Evolutionary conservation across 2,113 vertebrate genomes (phyloP).

Genomic region (Naja naja): DNA sequence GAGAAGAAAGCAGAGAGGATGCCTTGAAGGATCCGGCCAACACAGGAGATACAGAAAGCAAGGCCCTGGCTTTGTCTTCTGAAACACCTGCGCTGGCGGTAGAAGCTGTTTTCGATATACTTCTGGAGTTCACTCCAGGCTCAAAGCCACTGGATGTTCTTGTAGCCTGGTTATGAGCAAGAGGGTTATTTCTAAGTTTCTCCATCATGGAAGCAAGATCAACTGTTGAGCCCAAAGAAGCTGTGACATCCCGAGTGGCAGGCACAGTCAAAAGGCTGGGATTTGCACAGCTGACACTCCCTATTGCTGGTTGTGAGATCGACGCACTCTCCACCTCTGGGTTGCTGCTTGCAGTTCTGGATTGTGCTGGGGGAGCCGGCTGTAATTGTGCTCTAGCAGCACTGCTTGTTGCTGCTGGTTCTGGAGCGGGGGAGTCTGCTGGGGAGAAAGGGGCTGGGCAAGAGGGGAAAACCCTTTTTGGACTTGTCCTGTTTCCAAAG

Average conservation of each 20-base stretch:
- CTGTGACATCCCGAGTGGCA: not conserved
- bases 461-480: constrained; percentile 66
- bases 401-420: constrained; percentile 53
- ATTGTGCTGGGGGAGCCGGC: constrained; percentile 58
- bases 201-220: not conserved
- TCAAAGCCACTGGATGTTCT: not conserved
- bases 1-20: constrained; percentile 30
- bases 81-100: constrained; percentile 1
- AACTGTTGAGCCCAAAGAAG: not conserved
- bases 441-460: constrained; percentile 44
- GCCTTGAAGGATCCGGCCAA: constrained; percentile 35
- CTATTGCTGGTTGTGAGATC: constrained; percentile 46
- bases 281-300: constrained; percentile 6
- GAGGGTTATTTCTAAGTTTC: constrained; percentile 32
- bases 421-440: constrained; percentile 39
- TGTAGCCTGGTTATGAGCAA: not conserved
- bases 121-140: not conserved
- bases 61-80: constrained; percentile 14
- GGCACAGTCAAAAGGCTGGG: not conserved
- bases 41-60: not conserved
- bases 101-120: not conserved
- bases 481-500: constrained; percentile 76
- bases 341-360: constrained; percentile 45
- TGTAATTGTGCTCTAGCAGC: constrained; percentile 78
- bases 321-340: constrained; percentile 46